Evolutionary conservation across 1,140 invertebrate species (phyloP).

Genomic region (Eumeta japonica): DNA sequence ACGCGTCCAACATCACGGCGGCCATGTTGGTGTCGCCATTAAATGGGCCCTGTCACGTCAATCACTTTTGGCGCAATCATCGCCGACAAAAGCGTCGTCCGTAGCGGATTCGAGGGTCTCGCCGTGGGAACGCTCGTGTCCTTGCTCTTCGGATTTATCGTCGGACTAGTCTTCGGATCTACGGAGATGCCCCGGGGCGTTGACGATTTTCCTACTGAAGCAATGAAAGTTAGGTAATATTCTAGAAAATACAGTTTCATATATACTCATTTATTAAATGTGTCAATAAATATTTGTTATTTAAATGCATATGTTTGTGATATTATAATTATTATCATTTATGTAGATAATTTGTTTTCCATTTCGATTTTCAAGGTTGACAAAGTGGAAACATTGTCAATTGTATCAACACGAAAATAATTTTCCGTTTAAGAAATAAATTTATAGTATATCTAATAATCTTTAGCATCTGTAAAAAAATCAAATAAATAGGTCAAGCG

Average conservation of each 20-base stretch:
- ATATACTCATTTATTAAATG: background rate
- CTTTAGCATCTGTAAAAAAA: no score
- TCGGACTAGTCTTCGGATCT: constrained; percentile 72
- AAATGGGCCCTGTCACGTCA: constrained; percentile 86
- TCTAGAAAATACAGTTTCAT: background rate
- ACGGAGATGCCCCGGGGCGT: constrained; percentile 76
- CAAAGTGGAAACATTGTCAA: no score
- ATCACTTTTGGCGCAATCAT: constrained; percentile 81
- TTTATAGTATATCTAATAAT: no score
- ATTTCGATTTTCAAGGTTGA: no score
- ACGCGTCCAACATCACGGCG: constrained; percentile 78
- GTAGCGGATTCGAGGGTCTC: constrained; percentile 68
- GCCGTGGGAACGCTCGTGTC: constrained; percentile 71
- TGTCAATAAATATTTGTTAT: background rate
- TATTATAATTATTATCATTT: no score
- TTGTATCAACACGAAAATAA: no score
- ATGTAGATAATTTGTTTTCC: no score
- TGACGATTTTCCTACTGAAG: constrained; percentile 75
- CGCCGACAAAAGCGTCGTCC: constrained; percentile 64
- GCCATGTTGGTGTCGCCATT: constrained; percentile 86
- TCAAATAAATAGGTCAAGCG: no score
- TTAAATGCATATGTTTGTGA: no score
- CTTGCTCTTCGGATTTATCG: constrained; percentile 74
- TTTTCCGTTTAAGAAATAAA: no score
- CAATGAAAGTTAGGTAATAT: constrained; percentile 73